Evolutionary conservation across 2,113 vertebrate species (phyloP), one percentile per base, ranked within the genome.

Genomic region (Amazona guildingii): DNA sequence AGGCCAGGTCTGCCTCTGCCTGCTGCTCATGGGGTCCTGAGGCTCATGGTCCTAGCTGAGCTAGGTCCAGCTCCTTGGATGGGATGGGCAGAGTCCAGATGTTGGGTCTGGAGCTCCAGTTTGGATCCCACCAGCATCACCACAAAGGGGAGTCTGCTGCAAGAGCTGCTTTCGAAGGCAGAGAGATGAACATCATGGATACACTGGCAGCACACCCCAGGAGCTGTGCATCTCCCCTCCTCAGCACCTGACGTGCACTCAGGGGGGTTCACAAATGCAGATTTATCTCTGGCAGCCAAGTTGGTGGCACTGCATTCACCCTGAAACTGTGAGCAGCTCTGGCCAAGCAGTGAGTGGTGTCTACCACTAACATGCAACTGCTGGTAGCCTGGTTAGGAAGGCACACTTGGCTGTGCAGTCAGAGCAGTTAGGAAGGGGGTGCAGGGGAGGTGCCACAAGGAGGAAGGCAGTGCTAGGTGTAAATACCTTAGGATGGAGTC

Each of bases 401-500:
- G 54, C 76, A 77, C 7, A 7, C 29, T 63, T 62, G 92, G 82
- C 89, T 4, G 49, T 75, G 97, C 95, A 96, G 96, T 72, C 24
- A 9, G 74, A 96, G 87, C 55, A 57, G 88, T 96, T 96, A 96
- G 75, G 88, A 59, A 51, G 17, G 66, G 81, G 83, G 96, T 96
- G 95, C 95, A 17, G 81, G 95, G 92, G 85, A 92, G 62, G 79
- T 90, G 94, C 83, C 59, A 80, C 11, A 49, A 76, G 68, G 20
- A 94, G 24, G 54, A 76, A 94, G 94, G 92, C 77, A 51, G 85
- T 62, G 86, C 92, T 93, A 86, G 37, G 84, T 61, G 94, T 96
- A 98, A 99, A 98, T 99, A 99, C 99, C 99, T 99, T 98, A 76
- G 98, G 98, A 75, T 96, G 98, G 44, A 97, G 91, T 98, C 97